These are phyloP conservation scores for Simalia tracyae DNA, from an alignment of 2,797 vertebrate genomes.

Conservation along the genomic window DNA sequence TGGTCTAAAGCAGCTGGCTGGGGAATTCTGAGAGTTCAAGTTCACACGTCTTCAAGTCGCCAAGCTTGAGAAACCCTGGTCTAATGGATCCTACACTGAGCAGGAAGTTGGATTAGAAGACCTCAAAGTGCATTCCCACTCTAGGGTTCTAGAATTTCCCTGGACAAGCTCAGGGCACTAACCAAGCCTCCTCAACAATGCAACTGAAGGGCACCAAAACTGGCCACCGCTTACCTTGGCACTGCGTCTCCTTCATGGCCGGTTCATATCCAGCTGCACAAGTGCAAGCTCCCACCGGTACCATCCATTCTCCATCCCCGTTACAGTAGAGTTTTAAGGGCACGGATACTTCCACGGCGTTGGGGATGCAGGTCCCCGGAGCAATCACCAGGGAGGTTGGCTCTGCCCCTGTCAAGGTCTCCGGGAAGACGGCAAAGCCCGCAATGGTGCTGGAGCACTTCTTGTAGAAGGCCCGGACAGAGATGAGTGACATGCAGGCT, in stretches of 20 bases:
- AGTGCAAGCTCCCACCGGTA: constrained; percentile 93
- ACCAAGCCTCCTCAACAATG: not conserved
- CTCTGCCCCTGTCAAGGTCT: constrained; percentile 94
- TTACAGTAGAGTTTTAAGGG: constrained; percentile 97
- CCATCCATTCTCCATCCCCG: constrained; percentile 97
- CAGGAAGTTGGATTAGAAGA: not conserved
- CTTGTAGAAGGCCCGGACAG: constrained; percentile 95
- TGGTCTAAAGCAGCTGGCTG: not conserved
- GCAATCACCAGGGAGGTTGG: constrained; percentile 96
- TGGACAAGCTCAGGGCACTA: not conserved
- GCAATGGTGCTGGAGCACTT: constrained; percentile 95
- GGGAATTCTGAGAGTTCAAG: not conserved
- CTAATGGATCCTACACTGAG: not conserved
- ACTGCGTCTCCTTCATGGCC: constrained; percentile 89
- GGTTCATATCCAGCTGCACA: constrained; percentile 91
- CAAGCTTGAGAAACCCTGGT: not conserved
- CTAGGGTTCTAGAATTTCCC: not conserved
- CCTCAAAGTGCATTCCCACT: not conserved
- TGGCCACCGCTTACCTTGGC: constrained; percentile 79
- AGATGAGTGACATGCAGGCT: constrained; percentile 97
- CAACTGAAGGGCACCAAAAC: not conserved
- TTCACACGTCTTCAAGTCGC: not conserved
- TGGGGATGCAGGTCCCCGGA: constrained; percentile 90
- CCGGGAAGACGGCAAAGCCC: constrained; percentile 92
- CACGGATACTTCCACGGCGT: constrained; percentile 91